Conservation (phyloP, 2,113 vertebrate species). For the Nesoenas mayeri region DNA sequence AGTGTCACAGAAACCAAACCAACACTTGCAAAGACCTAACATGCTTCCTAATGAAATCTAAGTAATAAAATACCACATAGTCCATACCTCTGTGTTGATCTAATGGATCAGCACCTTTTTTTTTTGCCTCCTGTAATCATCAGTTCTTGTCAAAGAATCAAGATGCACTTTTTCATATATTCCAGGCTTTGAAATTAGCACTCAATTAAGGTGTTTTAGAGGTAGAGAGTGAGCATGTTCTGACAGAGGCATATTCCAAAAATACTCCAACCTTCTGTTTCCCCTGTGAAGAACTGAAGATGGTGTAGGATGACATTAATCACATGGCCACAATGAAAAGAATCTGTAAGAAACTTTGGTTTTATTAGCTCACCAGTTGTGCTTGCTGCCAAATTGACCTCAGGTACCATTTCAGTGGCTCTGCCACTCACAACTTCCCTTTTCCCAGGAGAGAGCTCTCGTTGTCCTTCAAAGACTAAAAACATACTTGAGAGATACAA, state of each 20-base stretch:
- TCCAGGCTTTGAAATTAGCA: not conserved
- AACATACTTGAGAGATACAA: not conserved
- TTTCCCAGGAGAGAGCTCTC: constrained; percentile 4
- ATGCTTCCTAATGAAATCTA: not conserved
- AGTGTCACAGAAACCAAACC: not conserved
- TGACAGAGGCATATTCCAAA: not conserved
- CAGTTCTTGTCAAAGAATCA: not conserved
- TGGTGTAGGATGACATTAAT: not conserved
- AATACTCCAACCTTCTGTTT: not conserved
- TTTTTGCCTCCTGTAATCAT: not conserved
- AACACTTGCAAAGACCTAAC: not conserved
- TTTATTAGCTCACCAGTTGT: constrained; percentile 16
- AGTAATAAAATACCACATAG: not conserved
- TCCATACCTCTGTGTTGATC: not conserved
- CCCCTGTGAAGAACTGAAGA: not conserved
- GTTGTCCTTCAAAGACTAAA: constrained; percentile 22
- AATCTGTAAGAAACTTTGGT: not conserved
- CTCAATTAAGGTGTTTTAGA: not conserved
- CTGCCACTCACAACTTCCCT: not conserved
- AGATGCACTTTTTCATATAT: not conserved
- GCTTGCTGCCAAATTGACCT: not conserved
- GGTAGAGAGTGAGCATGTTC: not conserved
- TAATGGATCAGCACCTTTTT: not conserved
- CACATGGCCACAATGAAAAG: not conserved
- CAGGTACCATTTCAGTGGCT: not conserved